Percentiles rank a stretch among this genome's conserved stretches.
Evolutionary conservation across 2,888 invertebrate species (phyloP).

Genomic region (Zhengitettix transpicula): DNA sequence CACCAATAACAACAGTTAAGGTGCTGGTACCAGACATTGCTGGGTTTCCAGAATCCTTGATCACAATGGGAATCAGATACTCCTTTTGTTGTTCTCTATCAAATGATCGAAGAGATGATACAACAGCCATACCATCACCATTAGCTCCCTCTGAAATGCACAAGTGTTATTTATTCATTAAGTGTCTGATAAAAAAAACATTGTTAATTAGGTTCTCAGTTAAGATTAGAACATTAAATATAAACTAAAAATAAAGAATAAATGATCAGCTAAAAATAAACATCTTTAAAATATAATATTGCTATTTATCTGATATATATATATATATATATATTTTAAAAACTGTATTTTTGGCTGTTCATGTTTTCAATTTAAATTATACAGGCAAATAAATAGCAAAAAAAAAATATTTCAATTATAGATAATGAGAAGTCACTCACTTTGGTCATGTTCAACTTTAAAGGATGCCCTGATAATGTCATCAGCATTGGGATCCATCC

Average conservation of each 20-base stretch:
- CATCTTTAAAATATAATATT: too few species aligned
- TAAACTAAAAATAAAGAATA: too few species aligned
- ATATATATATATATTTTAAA: too few species aligned
- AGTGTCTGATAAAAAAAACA: neutral
- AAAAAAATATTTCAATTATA: neutral
- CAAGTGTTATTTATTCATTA: neutral
- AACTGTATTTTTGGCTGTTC: too few species aligned
- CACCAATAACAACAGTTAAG: conserved; percentile 89
- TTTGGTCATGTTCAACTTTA: conserved; percentile 92
- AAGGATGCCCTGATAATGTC: conserved; percentile 88
- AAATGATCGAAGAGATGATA: conserved; percentile 84
- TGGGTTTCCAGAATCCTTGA: conserved; percentile 94
- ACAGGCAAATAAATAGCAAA: neutral
- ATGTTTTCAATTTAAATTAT: neutral
- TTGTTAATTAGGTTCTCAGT: neutral
- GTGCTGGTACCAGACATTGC: conserved; percentile 93
- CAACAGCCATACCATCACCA: conserved; percentile 93
- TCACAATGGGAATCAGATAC: conserved; percentile 90
- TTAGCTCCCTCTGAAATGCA: conserved; percentile 71
- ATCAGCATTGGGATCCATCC: conserved; percentile 83
- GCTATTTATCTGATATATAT: too few species aligned
- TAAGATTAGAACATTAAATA: too few species aligned
- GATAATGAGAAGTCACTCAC: conserved; percentile 32
- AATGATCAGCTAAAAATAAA: too few species aligned
- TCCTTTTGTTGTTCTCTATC: conserved; percentile 93